A percentile compares a stretch with the other conserved stretches of the same genome.
phyloP scores from a whole-genome alignment of 2,888 invertebrate genomes.

The Octonoba sinensis region DNA sequence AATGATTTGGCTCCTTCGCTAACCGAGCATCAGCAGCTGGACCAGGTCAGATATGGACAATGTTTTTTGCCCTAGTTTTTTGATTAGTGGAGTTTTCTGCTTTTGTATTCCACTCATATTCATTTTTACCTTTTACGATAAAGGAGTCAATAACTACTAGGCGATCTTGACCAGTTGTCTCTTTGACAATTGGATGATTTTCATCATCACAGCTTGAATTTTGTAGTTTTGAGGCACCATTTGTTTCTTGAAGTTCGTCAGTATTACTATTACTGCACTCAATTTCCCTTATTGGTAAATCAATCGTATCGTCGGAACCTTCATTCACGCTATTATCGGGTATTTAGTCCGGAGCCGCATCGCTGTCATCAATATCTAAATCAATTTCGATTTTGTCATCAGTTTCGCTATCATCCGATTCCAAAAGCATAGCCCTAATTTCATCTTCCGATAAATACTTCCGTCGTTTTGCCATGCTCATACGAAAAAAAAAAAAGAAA shows the following conservation, averaged over 20 bases:
- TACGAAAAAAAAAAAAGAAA: neutral
- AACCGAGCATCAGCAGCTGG: too few species aligned
- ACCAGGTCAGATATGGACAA: too few species aligned
- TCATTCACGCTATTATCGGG: neutral
- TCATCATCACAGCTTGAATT: too few species aligned
- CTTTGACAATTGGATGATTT: too few species aligned
- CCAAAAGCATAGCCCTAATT: constrained; percentile 9
- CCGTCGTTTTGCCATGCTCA: neutral
- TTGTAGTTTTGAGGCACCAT: too few species aligned
- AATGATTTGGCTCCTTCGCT: too few species aligned
- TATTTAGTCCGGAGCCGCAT: neutral
- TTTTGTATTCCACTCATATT: too few species aligned
- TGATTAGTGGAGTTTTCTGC: too few species aligned
- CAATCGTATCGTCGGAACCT: neutral
- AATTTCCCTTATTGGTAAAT: neutral
- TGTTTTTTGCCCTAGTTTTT: too few species aligned
- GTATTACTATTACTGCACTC: neutral
- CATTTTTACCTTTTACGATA: too few species aligned
- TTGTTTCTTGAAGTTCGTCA: neutral
- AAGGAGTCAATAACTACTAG: too few species aligned
- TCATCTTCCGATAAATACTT: neutral
- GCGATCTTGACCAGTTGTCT: too few species aligned
- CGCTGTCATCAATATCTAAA: constrained; percentile 4
- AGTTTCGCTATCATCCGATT: constrained; percentile 11
- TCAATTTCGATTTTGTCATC: constrained; percentile 1